These are phyloP conservation scores for Festucalex cinctus DNA, from an alignment of 2,113 vertebrate species.

Conservation along the genomic window DNA sequence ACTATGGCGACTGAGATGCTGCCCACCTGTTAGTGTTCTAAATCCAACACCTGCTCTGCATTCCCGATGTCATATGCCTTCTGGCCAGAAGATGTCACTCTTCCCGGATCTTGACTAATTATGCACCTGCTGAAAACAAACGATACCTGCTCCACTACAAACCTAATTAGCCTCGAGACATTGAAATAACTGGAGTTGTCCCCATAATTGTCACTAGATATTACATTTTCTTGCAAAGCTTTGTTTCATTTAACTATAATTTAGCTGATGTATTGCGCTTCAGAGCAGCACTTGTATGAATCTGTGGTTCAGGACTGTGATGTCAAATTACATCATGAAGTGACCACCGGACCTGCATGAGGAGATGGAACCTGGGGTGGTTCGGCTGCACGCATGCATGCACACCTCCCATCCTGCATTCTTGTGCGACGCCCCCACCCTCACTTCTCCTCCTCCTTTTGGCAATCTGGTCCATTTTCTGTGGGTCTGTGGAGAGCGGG, in stretches of 20 bases:
- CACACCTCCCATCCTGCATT: constrained; percentile 57
- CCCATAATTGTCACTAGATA: not conserved
- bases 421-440: constrained; percentile 9
- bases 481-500: constrained; percentile 60
- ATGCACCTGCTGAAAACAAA: constrained; percentile 39
- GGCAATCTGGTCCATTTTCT: constrained; percentile 63
- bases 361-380: constrained; percentile 58
- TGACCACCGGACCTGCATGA: constrained; percentile 43
- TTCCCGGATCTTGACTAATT: constrained; percentile 47
- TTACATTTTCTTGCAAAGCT: not conserved
- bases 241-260: too few species aligned
- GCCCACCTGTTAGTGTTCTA: not conserved
- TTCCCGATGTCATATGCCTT: not conserved
- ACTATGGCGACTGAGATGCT: not conserved
- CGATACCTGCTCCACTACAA: constrained; percentile 21
- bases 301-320: not conserved
- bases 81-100: constrained; percentile 72
- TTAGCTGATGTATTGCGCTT: too few species aligned
- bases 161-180: not conserved
- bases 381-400: constrained; percentile 35
- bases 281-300: too few species aligned
- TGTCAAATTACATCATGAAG: constrained; percentile 54
- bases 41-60: not conserved
- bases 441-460: constrained; percentile 48
- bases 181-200: not conserved